Conservation (phyloP, 2,888 invertebrate genomes). For the Ectobius pallidus region DNA sequence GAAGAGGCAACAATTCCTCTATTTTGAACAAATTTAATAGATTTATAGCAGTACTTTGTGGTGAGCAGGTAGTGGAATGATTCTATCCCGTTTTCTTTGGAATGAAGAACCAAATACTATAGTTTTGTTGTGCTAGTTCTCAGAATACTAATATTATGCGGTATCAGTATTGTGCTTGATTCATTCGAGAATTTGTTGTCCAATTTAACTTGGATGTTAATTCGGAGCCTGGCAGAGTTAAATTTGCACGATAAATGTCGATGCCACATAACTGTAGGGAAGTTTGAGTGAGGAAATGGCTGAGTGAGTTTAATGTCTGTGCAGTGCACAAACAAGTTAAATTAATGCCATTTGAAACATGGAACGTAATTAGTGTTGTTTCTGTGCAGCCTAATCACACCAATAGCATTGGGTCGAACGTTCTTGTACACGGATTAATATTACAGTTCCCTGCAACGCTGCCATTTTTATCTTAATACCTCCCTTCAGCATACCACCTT, state of each 20-base stretch:
- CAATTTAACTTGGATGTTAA: neutral
- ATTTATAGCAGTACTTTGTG: too few species aligned
- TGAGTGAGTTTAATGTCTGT: neutral
- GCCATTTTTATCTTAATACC: neutral
- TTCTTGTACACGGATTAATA: too few species aligned
- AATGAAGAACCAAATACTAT: too few species aligned
- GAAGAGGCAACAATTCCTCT: too few species aligned
- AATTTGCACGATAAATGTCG: neutral
- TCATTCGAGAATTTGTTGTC: too few species aligned
- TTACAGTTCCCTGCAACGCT: neutral
- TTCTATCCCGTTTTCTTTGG: too few species aligned
- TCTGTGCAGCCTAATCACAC: neutral
- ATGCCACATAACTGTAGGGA: neutral
- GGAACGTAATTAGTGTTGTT: neutral
- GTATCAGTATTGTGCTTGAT: too few species aligned
- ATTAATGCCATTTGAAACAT: conserved; percentile 9
- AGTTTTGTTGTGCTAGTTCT: too few species aligned
- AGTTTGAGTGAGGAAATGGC: neutral
- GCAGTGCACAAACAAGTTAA: neutral
- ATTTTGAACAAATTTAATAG: too few species aligned
- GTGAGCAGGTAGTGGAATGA: too few species aligned
- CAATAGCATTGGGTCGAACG: neutral
- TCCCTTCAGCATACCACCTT: too few species aligned
- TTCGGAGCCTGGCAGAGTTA: neutral
- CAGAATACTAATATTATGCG: too few species aligned